Evolutionary conservation across 2,888 invertebrate species (phyloP).

Genomic region (Lepeophtheirus nordmannii): DNA sequence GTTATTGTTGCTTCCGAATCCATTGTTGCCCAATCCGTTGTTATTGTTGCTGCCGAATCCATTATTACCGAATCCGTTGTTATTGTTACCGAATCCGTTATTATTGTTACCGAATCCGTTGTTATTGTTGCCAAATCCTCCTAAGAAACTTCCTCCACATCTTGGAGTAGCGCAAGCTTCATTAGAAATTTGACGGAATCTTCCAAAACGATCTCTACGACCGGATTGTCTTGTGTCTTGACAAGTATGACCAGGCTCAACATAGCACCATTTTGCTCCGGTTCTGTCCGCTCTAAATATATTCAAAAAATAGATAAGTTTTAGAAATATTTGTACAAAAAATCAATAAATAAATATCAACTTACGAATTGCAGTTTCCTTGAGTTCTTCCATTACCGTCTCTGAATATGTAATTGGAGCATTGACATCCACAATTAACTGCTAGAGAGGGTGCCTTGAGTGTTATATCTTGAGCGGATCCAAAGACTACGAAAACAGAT

Average conservation of each 20-base stretch:
- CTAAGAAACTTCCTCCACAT: neutral
- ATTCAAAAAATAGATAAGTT: no score
- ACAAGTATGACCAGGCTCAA: neutral
- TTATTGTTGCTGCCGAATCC: neutral
- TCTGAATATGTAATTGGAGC: neutral
- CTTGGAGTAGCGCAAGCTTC: constrained; percentile 1
- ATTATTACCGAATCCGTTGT: neutral
- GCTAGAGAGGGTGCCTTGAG: neutral
- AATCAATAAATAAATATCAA: no score
- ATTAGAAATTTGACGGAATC: neutral
- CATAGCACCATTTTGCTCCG: neutral
- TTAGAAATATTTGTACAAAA: no score
- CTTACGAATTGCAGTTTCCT: neutral
- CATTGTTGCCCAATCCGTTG: neutral
- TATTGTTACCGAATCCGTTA: neutral
- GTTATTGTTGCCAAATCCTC: neutral
- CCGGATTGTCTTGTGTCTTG: neutral
- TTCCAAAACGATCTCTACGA: neutral
- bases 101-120: neutral
- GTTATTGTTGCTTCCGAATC: neutral
- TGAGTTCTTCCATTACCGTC: neutral
- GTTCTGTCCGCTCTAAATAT: neutral
- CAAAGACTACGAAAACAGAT: no score
- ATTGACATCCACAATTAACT: neutral
- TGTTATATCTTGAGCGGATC: neutral